Evolutionary conservation across 2,888 invertebrate species (phyloP), one percentile per base, ranked within the genome.

Genomic region (Archips xylosteana): DNA sequence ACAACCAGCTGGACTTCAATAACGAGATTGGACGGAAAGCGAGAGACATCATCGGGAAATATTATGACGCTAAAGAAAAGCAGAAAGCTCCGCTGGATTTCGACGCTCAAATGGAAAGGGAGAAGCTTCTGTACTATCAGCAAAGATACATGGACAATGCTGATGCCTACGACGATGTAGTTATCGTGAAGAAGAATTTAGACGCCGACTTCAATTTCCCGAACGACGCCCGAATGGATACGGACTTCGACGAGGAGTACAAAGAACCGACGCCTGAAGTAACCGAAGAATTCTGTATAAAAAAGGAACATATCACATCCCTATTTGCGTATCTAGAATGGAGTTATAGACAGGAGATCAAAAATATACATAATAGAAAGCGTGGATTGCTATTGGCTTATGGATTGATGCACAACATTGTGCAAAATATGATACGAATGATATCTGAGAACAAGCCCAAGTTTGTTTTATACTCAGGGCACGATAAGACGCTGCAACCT

Each of bases 401-500:
- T 81, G 98, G 98, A 8, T 92, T 98, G 80, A 95, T 98, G 63
- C 95, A 97, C 36, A 97, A 97, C 83, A 96, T 98, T 65, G 97
- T 94, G 0, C 96, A 97, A 59, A 97, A 97, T 83, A 96, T 98
- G 96, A 94, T 98, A 10, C 95, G 96, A 79, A 97, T 98, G 95
- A 97, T 98, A 78, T 96, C 97, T 0, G 97, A 97, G 64, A 96
- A 95, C 74, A 96, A 95, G 74, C 97, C 97, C 0, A 97, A 96
- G 81, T 95, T 98, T 72, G 96, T 97, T 0, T 83, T 98, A 0
- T 98, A 97, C 85, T 98, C 99, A 0, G 99, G 98, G 0, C 99
- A 99, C 82, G 99, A 99, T 88, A 97, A 97, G 83, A 99, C 99
- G 0, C 85, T 99, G 51, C 97, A 98, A 82, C 97, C 98, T 77